Percentiles rank a stretch among this genome's conserved stretches.
These are phyloP conservation scores for Mormyrus hasselquistii DNA, from an alignment of 2,797 vertebrate species.

Conservation along the genomic window DNA sequence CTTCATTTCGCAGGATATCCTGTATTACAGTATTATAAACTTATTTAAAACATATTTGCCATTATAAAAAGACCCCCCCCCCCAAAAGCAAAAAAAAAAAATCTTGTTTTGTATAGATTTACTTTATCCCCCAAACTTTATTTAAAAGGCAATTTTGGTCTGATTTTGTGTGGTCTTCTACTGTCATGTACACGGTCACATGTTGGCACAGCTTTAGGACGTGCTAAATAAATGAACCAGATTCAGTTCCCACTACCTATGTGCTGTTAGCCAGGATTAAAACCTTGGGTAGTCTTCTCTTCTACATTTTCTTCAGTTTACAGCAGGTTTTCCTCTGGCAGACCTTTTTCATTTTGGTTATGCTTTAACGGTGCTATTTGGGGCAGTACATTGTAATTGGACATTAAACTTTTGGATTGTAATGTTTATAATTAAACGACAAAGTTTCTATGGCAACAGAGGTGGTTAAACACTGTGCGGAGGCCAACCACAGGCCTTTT, in stretches of 20 bases:
- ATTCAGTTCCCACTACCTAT: background rate
- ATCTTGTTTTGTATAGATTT: background rate
- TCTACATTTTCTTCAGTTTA: background rate
- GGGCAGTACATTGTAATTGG: conserved; percentile 28
- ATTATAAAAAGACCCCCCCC: background rate
- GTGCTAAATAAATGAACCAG: background rate
- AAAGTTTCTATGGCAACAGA: conserved; percentile 35
- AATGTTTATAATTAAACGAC: conserved; percentile 33
- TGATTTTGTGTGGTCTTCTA: background rate
- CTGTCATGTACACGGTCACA: background rate
- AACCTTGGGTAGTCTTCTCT: background rate
- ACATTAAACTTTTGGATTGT: conserved; percentile 22
- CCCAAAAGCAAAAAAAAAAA: background rate
- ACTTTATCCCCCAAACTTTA: background rate
- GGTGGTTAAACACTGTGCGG: background rate
- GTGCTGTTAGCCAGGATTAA: background rate
- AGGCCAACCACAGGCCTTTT: background rate
- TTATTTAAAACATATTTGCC: background rate
- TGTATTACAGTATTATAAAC: background rate
- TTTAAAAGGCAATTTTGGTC: background rate
- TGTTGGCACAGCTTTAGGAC: background rate
- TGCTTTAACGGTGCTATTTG: conserved; percentile 16
- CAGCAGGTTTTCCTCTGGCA: background rate
- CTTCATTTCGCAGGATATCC: background rate
- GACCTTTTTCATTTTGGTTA: background rate